A percentile compares a stretch with the other conserved stretches of the same genome.
phyloP scores from a whole-genome alignment of 2,888 invertebrate genomes.

The Morpho deidamia region DNA sequence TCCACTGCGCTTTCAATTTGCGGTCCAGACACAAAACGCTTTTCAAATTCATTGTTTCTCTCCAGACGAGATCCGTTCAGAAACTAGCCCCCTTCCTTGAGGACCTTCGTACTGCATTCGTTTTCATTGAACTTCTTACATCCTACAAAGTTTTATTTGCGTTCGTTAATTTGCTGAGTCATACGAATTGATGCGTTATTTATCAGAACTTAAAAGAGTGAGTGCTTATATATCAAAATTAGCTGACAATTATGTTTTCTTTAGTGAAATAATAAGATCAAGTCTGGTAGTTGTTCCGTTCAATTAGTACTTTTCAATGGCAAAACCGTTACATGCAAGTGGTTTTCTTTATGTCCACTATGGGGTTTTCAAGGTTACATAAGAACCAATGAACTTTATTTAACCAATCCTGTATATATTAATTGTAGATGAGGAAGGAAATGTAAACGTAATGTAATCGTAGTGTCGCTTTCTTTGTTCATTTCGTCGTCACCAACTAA shows the following conservation, averaged over 20 bases:
- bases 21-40: slow-evolving; percentile 57
- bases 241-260: neutral
- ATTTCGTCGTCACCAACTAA: no score
- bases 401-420: neutral
- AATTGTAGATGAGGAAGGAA: no score
- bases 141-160: slow-evolving; percentile 36
- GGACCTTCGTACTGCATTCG: slow-evolving; percentile 57
- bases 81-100: slow-evolving; percentile 57
- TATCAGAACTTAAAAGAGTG: neutral
- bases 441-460: no score
- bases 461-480: no score
- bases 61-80: slow-evolving; percentile 44
- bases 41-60: slow-evolving; percentile 63
- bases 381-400: neutral
- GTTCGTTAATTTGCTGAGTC: neutral
- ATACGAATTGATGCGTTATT: slow-evolving; percentile 5
- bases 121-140: slow-evolving; percentile 65
- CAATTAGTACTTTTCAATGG: slow-evolving; percentile 41
- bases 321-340: slow-evolving; percentile 55
- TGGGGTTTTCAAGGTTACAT: slow-evolving; percentile 8
- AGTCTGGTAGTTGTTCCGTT: slow-evolving; percentile 39
- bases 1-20: slow-evolving; percentile 33
- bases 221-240: neutral
- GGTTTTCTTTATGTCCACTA: slow-evolving; percentile 21
- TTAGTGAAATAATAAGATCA: slow-evolving; percentile 39